Base-by-base conservation (phyloP, 2,888 invertebrate genomes). In the Heliothis peltigera region DNA sequence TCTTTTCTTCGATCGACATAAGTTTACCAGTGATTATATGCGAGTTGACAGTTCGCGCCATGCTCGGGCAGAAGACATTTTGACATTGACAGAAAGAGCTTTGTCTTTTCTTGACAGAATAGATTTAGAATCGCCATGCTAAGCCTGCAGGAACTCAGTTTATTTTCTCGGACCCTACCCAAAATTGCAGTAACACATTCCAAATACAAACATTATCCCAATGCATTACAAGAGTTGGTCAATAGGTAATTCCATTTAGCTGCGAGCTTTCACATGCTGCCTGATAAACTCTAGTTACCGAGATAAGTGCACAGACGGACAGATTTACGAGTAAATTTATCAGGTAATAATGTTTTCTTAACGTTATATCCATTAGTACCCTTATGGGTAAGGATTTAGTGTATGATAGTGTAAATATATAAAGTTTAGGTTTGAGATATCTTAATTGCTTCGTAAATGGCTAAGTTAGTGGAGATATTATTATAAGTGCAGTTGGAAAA, bases 311-410 rank as follows among this genome's bases (percentile, higher is more conserved):
- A 59, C 60, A 75, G 66, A 77, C 67, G 25, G 82, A 83, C 77
- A 77, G 82, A 83, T 82, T 82, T 82, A 82, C 82, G 83, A 79
- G 64, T 65, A 15, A 64, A 35, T 70, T 82, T 83, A 82, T 82
- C 82, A 68, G 69, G 48, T 75, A 75, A 73, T 83, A 83, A 83
- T 74, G 71, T 77, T 79, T 77, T 77, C 73, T 75, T 73, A 77
- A 70, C 64, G 64, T 75, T 75, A 64, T 66, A 64, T 77, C 77
- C 80, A 81, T 80, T 80, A 80, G 65, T 70, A 69, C 56, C 58
- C 49, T 64, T 64, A 68, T 49, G 47, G 54, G 44, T 51, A 64
- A 22, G 42, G 51, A 58, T 53, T 74, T 58, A 60, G 59, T 69
- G 42, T 52, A 52, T 60, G 77, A 64, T 77, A 69, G 55, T 47